Percentiles rank a stretch among this genome's conserved stretches.
Conservation (phyloP, 2,888 invertebrate genomes). For the Dasypogon diadema region DNA sequence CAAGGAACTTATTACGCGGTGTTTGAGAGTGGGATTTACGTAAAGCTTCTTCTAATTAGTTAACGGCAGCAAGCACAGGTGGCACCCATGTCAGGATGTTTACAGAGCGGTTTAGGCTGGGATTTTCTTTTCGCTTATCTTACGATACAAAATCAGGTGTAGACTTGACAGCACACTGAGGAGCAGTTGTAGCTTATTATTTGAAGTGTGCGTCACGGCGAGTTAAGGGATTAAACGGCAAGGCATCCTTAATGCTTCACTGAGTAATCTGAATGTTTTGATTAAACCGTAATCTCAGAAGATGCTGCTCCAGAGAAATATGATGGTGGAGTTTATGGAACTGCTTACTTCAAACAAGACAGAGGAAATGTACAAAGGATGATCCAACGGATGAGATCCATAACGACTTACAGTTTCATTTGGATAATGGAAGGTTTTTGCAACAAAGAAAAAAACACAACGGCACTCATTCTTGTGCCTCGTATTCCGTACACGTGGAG, state of each 20-base stretch:
- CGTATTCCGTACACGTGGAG: too few species aligned
- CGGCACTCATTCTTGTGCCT: too few species aligned
- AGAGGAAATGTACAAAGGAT: neutral
- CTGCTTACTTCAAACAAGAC: too few species aligned
- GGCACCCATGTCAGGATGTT: conserved; percentile 18
- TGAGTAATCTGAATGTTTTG: conserved; percentile 34
- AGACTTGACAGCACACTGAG: neutral
- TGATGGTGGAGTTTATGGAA: too few species aligned
- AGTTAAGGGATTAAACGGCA: neutral
- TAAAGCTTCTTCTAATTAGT: conserved; percentile 19
- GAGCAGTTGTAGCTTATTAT: neutral
- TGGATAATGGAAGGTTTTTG: conserved; percentile 15
- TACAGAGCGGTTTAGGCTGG: neutral
- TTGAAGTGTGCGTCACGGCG: neutral
- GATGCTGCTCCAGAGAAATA: too few species aligned
- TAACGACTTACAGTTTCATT: conserved; percentile 4
- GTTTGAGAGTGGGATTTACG: neutral
- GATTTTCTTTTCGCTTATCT: conserved; percentile 18
- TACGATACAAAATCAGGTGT: neutral
- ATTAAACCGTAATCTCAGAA: conserved; percentile 16
- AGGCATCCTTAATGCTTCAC: conserved; percentile 11
- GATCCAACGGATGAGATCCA: neutral
- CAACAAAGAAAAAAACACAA: too few species aligned
- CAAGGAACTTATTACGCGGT: neutral
- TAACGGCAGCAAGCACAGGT: conserved; percentile 18